phyloP scores from a whole-genome alignment of 1,140 invertebrate species.

The Ganaspis sp. region DNA sequence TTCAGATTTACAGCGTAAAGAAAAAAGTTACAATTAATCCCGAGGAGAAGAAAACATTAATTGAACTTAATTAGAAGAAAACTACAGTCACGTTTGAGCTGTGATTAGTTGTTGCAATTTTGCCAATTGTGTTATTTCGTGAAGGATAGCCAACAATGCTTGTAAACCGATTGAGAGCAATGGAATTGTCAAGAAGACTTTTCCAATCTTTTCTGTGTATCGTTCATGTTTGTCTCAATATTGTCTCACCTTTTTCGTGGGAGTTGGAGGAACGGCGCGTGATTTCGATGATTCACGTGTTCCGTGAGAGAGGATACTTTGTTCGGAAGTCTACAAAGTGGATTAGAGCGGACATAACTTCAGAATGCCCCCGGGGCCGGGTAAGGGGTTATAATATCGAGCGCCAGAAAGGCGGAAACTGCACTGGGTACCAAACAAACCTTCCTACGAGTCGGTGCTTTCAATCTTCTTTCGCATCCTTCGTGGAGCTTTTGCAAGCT shows the following conservation, averaged over 20 bases:
- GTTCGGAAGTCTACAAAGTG: constrained; percentile 52
- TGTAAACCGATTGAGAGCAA: neutral
- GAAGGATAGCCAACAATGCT: neutral
- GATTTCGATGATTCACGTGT: constrained; percentile 56
- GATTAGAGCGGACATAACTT: constrained; percentile 52
- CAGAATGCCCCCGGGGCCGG: constrained; percentile 46
- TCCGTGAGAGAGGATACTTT: constrained; percentile 43
- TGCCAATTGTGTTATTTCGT: neutral
- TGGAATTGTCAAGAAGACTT: constrained; percentile 4
- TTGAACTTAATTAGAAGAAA: no score
- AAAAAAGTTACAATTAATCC: no score
- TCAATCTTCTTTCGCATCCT: constrained; percentile 7
- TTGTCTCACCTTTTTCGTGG: neutral
- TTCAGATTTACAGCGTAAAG: no score
- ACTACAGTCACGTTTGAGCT: neutral
- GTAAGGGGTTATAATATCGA: constrained; percentile 49
- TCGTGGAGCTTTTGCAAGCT: constrained; percentile 14
- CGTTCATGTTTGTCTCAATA: constrained; percentile 21
- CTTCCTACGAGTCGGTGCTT: neutral
- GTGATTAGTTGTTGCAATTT: neutral
- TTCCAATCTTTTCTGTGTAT: constrained; percentile 5
- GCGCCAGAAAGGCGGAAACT: constrained; percentile 37
- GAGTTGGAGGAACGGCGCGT: constrained; percentile 29
- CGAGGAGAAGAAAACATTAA: no score
- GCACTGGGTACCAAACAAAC: constrained; percentile 7